Conservation (phyloP, 2,797 vertebrate genomes). For the Oryzias dopingdopingensis region DNA sequence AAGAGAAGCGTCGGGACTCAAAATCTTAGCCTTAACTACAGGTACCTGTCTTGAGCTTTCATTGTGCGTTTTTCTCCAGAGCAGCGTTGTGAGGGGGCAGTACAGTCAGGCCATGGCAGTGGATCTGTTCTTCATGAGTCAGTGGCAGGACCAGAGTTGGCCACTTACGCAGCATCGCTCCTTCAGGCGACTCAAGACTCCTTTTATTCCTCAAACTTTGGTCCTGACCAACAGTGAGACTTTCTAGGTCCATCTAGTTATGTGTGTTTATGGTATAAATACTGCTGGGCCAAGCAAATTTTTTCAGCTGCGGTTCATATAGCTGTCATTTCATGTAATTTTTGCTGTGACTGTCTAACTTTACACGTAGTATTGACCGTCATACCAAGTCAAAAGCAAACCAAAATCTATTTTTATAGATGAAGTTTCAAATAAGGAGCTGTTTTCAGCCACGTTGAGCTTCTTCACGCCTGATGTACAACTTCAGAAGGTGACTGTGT, state of each 20-base stretch:
- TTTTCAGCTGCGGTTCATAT: too few relatives aligned
- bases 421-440: constrained; percentile 35
- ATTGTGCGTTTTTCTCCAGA: constrained; percentile 33
- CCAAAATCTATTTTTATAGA: constrained; percentile 3
- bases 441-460: constrained; percentile 71
- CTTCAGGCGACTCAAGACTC: constrained; percentile 51
- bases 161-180: constrained; percentile 62
- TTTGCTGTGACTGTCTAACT: too few relatives aligned
- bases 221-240: constrained; percentile 50
- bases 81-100: constrained; percentile 46
- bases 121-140: constrained; percentile 59
- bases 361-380: too few relatives aligned
- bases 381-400: background rate
- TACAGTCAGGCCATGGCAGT: constrained; percentile 55
- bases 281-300: too few relatives aligned
- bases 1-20: background rate
- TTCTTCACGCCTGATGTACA: constrained; percentile 72
- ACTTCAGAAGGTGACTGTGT: constrained; percentile 67
- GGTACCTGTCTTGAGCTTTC: background rate
- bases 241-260: background rate
- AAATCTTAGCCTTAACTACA: too few relatives aligned
- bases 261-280: background rate
- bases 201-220: constrained; percentile 39
- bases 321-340: too few relatives aligned
- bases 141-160: constrained; percentile 66